Conservation (phyloP, 2,888 invertebrate genomes). For the Hypselothyrea guttata region DNA sequence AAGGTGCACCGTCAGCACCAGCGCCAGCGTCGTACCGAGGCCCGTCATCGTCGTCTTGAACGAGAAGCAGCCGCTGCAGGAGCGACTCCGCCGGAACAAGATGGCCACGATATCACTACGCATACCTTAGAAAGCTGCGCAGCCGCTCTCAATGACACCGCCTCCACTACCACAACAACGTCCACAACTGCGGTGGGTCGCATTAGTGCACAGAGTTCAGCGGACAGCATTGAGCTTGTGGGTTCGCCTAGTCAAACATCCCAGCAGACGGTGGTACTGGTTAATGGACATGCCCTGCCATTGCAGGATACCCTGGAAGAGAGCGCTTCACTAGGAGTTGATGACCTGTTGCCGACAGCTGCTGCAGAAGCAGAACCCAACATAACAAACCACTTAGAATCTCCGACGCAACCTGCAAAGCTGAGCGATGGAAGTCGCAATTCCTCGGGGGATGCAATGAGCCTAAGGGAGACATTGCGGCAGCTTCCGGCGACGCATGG, state of each 20-base stretch:
- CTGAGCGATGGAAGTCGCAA: constrained; percentile 73
- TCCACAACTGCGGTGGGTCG: constrained; percentile 52
- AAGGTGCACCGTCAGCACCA: constrained; percentile 82
- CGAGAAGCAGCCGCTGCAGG: constrained; percentile 70
- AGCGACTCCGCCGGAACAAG: constrained; percentile 41
- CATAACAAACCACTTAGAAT: constrained; percentile 52
- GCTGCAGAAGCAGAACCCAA: background rate
- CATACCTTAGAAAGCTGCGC: constrained; percentile 51
- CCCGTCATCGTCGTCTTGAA: constrained; percentile 78
- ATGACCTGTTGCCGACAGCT: constrained; percentile 21
- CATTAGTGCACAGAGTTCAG: constrained; percentile 69
- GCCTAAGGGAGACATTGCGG: constrained; percentile 79
- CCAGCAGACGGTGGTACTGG: constrained; percentile 78
- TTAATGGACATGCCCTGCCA: constrained; percentile 77
- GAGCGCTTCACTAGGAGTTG: constrained; percentile 51
- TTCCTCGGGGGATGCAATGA: constrained; percentile 80
- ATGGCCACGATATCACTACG: constrained; percentile 44
- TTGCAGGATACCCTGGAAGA: constrained; percentile 41
- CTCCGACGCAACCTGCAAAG: constrained; percentile 65
- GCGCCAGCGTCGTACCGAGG: constrained; percentile 79
- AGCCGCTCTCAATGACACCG: constrained; percentile 44
- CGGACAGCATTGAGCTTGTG: constrained; percentile 69
- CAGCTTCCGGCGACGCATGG: constrained; percentile 77
- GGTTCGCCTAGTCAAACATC: constrained; percentile 70
- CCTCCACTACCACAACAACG: constrained; percentile 32